These are phyloP conservation scores for Muscicapa striata DNA, from an alignment of 2,797 vertebrate genomes.

Conservation along the genomic window DNA sequence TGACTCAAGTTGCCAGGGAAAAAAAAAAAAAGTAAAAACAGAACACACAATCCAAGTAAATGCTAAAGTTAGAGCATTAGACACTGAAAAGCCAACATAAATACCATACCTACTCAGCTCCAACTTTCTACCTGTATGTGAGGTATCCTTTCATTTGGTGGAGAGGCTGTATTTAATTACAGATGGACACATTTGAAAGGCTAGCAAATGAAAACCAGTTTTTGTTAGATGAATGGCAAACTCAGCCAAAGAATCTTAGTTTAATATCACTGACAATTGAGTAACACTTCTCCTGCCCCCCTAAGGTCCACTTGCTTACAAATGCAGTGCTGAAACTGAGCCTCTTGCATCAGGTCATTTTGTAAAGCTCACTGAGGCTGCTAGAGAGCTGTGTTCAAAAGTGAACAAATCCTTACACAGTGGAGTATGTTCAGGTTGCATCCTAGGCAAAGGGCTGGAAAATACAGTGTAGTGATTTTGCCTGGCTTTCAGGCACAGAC, in stretches of 20 bases:
- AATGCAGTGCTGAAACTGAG: background rate
- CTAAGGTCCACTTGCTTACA: background rate
- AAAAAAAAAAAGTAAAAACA: background rate
- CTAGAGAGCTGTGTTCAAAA: background rate
- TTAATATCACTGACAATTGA: background rate
- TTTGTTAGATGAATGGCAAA: background rate
- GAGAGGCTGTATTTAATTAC: background rate
- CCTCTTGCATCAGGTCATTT: background rate
- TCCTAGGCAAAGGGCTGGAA: background rate
- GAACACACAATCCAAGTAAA: background rate
- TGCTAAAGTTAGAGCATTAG: background rate
- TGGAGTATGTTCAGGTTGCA: rapidly evolving
- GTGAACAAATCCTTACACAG: background rate
- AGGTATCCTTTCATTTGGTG: background rate
- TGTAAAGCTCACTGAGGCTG: background rate
- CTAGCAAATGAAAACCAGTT: background rate
- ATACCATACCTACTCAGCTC: background rate
- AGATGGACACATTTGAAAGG: background rate
- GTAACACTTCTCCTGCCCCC: background rate
- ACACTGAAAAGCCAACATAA: background rate
- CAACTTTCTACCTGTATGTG: background rate
- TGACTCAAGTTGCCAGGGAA: background rate
- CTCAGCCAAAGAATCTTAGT: background rate
- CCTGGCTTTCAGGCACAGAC: background rate
- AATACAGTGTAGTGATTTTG: background rate